Evolutionary conservation across 2,888 invertebrate genomes (phyloP), one percentile per base, ranked within the genome.

Genomic region (Coremacera marginata): DNA sequence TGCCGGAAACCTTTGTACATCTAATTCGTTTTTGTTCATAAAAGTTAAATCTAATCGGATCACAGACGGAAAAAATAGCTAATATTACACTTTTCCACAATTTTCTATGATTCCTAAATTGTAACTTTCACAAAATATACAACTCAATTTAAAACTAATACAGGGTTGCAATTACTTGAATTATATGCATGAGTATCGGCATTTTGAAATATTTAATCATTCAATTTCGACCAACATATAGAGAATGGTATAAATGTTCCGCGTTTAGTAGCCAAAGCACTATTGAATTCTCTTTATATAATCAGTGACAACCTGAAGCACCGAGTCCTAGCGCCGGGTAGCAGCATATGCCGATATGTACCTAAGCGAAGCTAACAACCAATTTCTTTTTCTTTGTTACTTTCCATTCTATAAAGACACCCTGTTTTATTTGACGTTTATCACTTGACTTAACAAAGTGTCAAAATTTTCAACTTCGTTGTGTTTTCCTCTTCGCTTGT

Each of bases 81-180:
- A 31, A 31, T 31, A 4, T 4, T 5, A 52, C 67, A n/a, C 5
- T 31, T 31, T 19, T 55, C 8, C 37, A 8, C 37, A 37, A 8
- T 37, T 37, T 37, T 37, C 37, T 8, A 8, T 8, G 8, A 37
- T 37, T 37, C 5, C 8, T 37, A 8, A 19, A 19, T 52, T 70
- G 51, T 71, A 37, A 14, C n/a, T 65, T 51, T n/a, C 75, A 57
- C 57, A 63, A 74, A 60, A 71, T 75, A 77, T 77, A 77, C 65
- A 74, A 51, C 75, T 77, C 75, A 78, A 78, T 78, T 74, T 65
- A 74, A 62, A 34, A 70, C 1, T 31, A 52, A 16, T 57, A 16
- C 11, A n/a, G 25, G 16, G 49, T 27, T 16, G 14, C 9, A 14
- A 27, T 51, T 31, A 4, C 31, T 31, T 31, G 5, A 31, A 31